Evolutionary conservation across 1,140 invertebrate genomes (phyloP).

Genomic region (Carposina sasakii): DNA sequence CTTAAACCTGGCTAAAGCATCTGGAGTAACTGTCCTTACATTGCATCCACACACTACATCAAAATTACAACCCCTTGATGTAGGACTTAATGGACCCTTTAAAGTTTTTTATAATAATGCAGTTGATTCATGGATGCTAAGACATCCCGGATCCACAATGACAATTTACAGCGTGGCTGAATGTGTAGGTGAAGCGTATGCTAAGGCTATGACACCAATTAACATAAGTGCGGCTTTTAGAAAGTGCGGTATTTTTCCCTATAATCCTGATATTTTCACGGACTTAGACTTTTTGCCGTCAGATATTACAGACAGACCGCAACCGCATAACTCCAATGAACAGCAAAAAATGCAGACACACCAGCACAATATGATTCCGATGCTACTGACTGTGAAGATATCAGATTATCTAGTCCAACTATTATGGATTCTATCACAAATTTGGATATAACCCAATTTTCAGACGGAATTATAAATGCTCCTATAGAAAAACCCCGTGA

Average conservation of each 20-base stretch:
- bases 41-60: slow-evolving; percentile 15
- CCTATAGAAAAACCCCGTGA: no score
- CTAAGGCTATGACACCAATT: background rate
- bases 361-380: background rate
- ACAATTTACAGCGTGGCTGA: background rate
- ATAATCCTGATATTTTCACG: slow-evolving; percentile 11
- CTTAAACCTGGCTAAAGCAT: slow-evolving; percentile 19
- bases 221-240: background rate
- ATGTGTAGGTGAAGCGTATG: background rate
- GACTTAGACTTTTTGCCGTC: slow-evolving; percentile 20
- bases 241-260: slow-evolving; percentile 13
- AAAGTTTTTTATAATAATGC: slow-evolving; percentile 33
- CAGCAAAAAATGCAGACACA: background rate
- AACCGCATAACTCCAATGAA: background rate
- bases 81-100: slow-evolving; percentile 34
- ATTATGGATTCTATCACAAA: no score
- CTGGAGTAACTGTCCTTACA: slow-evolving; percentile 34
- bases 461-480: background rate
- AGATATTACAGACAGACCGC: slow-evolving; percentile 18
- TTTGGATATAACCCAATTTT: background rate
- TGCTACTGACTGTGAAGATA: background rate
- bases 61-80: background rate
- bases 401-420: background rate
- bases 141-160: background rate
- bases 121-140: slow-evolving; percentile 26